phyloP scores from a whole-genome alignment of 2,797 vertebrate species.

The Anabas testudineus region DNA sequence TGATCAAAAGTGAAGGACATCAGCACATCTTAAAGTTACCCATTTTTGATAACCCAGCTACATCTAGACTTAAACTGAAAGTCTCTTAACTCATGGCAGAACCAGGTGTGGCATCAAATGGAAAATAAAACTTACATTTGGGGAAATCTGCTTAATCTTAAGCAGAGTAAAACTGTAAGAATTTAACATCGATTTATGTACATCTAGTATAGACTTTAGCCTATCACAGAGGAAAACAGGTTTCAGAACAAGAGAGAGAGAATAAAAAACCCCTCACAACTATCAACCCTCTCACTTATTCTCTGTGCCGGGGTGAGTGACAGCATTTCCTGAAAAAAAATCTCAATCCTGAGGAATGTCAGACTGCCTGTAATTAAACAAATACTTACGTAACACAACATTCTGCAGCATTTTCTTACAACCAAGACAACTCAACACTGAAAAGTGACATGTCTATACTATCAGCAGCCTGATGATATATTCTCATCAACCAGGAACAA shows the following conservation, averaged over 20 bases:
- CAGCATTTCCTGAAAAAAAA: slow-evolving; percentile 18
- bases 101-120: not conserved
- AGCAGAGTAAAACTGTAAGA: slow-evolving; percentile 7
- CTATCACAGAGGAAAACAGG: not conserved
- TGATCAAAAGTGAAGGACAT: slow-evolving; percentile 6
- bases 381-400: slow-evolving; percentile 8
- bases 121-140: not conserved
- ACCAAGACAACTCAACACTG: slow-evolving; percentile 10
- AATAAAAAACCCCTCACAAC: slow-evolving; percentile 1
- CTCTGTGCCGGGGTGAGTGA: slow-evolving; percentile 4
- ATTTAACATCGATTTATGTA: slow-evolving; percentile 1
- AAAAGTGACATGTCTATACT: slow-evolving; percentile 13
- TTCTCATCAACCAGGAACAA: slow-evolving; percentile 3
- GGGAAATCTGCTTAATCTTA: slow-evolving; percentile 1
- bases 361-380: slow-evolving; percentile 5
- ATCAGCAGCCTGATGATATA: slow-evolving; percentile 6
- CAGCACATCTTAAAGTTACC: not conserved
- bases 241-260: not conserved
- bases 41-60: not conserved
- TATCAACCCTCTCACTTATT: not conserved
- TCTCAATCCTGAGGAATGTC: slow-evolving; percentile 17
- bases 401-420: slow-evolving; percentile 19
- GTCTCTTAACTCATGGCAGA: not conserved
- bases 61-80: not conserved
- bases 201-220: not conserved